These are phyloP conservation scores for Neolamprologus devosi DNA, from an alignment of 2,113 vertebrate species.

Conservation along the genomic window DNA sequence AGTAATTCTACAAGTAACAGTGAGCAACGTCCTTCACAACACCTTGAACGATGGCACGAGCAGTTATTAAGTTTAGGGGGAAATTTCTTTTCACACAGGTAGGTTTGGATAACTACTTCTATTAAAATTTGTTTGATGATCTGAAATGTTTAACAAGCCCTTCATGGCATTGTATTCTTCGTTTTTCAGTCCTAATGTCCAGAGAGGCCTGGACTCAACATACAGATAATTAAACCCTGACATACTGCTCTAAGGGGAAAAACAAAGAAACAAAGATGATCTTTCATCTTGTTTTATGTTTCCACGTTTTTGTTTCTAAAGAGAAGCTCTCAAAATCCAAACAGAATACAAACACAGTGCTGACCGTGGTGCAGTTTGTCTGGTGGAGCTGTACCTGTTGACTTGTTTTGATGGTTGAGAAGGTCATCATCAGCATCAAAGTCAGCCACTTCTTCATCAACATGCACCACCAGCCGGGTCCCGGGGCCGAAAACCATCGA, in stretches of 20 bases:
- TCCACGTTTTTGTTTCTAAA: background rate
- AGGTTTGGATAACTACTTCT: background rate
- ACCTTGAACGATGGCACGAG: background rate
- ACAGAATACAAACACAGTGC: background rate
- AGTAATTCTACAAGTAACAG: background rate
- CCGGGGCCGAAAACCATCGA: conserved; percentile 10
- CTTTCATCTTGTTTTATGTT: background rate
- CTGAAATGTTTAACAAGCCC: background rate
- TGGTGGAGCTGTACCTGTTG: background rate
- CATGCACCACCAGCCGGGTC: conserved; percentile 9
- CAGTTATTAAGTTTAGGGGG: background rate
- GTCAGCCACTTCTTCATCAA: background rate
- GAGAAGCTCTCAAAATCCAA: background rate
- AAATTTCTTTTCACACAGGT: background rate
- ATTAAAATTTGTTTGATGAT: background rate
- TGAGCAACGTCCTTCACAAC: background rate
- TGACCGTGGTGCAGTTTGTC: accelerated
- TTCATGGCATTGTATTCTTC: background rate
- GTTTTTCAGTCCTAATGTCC: background rate
- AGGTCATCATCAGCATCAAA: background rate
- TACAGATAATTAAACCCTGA: background rate
- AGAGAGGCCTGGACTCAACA: background rate
- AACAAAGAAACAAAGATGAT: background rate
- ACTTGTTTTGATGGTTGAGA: background rate
- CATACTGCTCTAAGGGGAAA: background rate